Conservation (phyloP, 2,888 invertebrate species). For the Chymomyza caudatula region DNA sequence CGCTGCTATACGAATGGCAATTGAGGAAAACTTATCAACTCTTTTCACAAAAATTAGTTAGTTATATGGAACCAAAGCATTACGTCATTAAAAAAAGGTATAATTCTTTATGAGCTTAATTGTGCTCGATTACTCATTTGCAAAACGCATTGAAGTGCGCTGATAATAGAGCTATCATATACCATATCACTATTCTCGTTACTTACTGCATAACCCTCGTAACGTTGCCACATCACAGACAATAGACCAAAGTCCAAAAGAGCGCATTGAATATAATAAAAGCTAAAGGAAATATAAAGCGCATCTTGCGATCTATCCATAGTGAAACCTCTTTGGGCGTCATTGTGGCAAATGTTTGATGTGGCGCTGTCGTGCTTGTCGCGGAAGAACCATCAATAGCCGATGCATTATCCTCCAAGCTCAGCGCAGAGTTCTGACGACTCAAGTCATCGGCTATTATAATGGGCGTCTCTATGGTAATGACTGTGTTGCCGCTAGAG, state of each 20-base stretch:
- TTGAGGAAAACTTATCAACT: too few relatives aligned
- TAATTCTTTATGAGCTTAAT: too few relatives aligned
- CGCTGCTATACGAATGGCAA: too few relatives aligned
- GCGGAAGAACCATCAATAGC: slow-evolving; percentile 16
- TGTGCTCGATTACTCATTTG: too few relatives aligned
- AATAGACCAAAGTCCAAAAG: slow-evolving; percentile 88
- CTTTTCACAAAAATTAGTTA: too few relatives aligned
- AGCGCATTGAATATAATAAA: slow-evolving; percentile 89
- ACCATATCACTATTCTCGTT: background rate
- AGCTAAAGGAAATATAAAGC: slow-evolving; percentile 87
- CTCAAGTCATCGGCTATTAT: slow-evolving; percentile 80
- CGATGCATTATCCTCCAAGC: slow-evolving; percentile 41
- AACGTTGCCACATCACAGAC: slow-evolving; percentile 74
- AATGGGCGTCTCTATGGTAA: slow-evolving; percentile 79
- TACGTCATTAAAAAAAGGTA: too few relatives aligned
- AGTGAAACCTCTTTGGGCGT: slow-evolving; percentile 92
- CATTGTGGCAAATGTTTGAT: slow-evolving; percentile 82
- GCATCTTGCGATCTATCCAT: slow-evolving; percentile 88
- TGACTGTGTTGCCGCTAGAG: slow-evolving; percentile 47
- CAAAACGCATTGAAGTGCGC: too few relatives aligned
- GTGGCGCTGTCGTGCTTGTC: slow-evolving; percentile 34
- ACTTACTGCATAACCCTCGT: background rate
- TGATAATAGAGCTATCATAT: too few relatives aligned
- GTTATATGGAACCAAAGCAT: too few relatives aligned
- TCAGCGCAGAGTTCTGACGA: slow-evolving; percentile 39